phyloP scores from a whole-genome alignment of 2,113 vertebrate genomes.

The Hemichromis elongatus region DNA sequence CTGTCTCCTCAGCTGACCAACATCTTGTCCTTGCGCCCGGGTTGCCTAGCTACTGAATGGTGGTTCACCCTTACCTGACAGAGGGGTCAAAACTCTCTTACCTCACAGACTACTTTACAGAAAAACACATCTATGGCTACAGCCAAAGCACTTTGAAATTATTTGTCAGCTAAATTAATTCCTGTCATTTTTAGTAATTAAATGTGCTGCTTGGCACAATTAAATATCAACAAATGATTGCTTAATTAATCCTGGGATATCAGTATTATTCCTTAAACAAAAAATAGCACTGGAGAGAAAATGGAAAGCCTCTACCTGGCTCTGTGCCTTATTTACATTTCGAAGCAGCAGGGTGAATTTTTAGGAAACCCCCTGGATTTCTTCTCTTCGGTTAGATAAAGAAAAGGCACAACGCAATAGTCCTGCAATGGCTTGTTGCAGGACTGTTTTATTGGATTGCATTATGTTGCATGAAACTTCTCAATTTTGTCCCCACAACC shows the following conservation, averaged over 20 bases:
- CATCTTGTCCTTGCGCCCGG: conserved; percentile 34
- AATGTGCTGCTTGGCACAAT: background rate
- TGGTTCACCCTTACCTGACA: conserved; percentile 38
- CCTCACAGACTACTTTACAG: background rate
- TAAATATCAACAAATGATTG: conserved; percentile 36
- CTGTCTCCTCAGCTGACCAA: conserved; percentile 52
- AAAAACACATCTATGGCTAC: background rate
- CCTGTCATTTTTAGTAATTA: conserved; percentile 33
- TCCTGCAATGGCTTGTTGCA: background rate
- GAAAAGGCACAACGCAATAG: background rate
- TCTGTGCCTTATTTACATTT: conserved; percentile 26
- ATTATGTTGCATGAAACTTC: background rate
- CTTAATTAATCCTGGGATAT: conserved; percentile 16
- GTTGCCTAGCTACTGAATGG: conserved; percentile 54
- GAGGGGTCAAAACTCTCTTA: conserved; percentile 26
- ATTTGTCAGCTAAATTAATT: background rate
- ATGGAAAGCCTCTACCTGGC: background rate
- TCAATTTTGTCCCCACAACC: background rate
- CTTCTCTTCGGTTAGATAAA: background rate
- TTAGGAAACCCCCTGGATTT: conserved; percentile 4
- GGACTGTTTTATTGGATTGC: background rate
- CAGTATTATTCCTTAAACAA: conserved; percentile 15
- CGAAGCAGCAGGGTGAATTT: background rate
- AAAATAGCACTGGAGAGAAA: conserved; percentile 15
- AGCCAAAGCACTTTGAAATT: background rate